Base-by-base conservation (phyloP, 2,113 vertebrate genomes). In the Sciurus niger region DNA sequence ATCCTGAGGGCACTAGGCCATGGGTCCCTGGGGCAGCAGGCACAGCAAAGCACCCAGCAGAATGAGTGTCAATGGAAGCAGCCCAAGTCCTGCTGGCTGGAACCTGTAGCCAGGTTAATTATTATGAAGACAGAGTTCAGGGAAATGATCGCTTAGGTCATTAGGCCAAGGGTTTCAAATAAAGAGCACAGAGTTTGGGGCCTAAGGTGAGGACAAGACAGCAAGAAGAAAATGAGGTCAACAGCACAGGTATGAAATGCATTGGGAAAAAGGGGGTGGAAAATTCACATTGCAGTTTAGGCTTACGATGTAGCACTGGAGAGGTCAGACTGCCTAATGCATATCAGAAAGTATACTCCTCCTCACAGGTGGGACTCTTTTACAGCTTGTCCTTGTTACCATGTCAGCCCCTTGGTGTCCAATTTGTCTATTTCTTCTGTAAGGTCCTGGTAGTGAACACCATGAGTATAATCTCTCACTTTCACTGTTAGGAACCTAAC, bases 171-270 rank as follows among this genome's bases (percentile, higher is more conserved):
- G 92, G 73, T 90, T 65, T 84, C 92, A 88, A 83, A 67, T 90
- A 92, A 96, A 93, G 40, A 97, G 67, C 67, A 93, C 68, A 89
- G 87, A 97, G 93, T 90, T 96, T 74, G 88, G 79, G 77, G 63
- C 55, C 4, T 86, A 43, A 92, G 73, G 84, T 77, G 87, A 96
- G 48, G 86, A 60, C 87, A 86, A 82, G 86, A 82, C 24, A 94
- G 72, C 32, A 55, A 11, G 37, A 93, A 65, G 92, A 86, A 96
- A 97, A 96, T 86, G 94, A 97, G 65, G 78, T 97, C 51, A 95
- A 43, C 84, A 86, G 90, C 76, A 72, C 83, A 95, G 92, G 94
- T 89, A 79, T 89, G 95, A 6, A 46, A 85, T 85, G 65, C 30
- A 48, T 65, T 73, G 18, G n/a, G 76, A 94, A 89, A 96, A 63